Base-by-base conservation (phyloP, 2,113 vertebrate species). In the Opisthocomus hoazin region DNA sequence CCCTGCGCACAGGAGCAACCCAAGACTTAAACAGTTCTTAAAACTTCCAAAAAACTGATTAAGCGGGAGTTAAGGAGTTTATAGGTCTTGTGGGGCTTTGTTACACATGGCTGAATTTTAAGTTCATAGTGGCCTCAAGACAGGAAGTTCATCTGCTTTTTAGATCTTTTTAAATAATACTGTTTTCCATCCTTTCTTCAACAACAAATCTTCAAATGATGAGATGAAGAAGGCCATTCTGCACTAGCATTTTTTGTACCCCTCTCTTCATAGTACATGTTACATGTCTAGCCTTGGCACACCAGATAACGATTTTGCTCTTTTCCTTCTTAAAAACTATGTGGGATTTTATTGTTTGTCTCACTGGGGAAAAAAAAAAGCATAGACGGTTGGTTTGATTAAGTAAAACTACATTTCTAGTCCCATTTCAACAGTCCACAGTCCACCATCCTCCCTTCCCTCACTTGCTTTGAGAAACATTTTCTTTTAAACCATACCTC, bases 1-100 rank as follows among this genome's bases (percentile, higher is more conserved):
- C 91, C 93, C 81, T 39, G 37, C 75, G 2, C 89, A 87, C 86
- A 95, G 84, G 77, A 96, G 80, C 89, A 93, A 80, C n/a, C 54
- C 57, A 56, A 91, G 90, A 68, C 57, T 92, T 94, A 94, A 92
- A 80, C 45, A 69, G 74, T 94, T 92, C 80, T 89, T 91, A 91
- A 95, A 95, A 87, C 81, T 89, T 89, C 83, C 48, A 81, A 91
- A 94, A 94, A 87, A 23, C 69, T 95, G 94, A 96, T 94, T 92
- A 96, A 96, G 93, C 83, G 63, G 70, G 84, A 96, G 96, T 85
- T 91, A 94, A 94, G 63, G 51, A 92, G 89, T 94, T 96, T 96
- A 96, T 96, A 87, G 89, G 74, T 91, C 94, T 87, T 77, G 23
- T 39, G 92, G 92, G 94, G 73, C 69, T 88, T 69, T 39, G 71